These are phyloP conservation scores for Scolanthus callimorphus DNA, from an alignment of 92 coral and sea anemone genomes.

Conservation along the genomic window DNA sequence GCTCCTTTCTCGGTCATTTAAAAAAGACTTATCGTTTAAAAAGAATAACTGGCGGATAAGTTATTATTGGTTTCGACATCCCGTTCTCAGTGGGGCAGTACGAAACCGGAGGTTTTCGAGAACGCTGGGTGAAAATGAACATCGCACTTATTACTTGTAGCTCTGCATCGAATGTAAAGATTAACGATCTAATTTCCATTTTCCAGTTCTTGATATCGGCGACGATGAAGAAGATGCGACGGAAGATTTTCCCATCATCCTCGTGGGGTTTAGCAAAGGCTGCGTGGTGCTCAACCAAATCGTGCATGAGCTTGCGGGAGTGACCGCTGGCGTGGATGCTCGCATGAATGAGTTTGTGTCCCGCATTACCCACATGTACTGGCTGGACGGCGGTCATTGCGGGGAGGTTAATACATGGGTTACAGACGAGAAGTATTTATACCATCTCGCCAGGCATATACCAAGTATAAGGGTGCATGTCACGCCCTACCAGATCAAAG, in stretches of 20 bases:
- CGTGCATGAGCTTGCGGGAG: slow-evolving; percentile 72
- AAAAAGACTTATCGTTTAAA: too few species aligned
- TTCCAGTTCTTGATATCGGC: slow-evolving; percentile 66
- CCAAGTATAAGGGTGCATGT: slow-evolving; percentile 88
- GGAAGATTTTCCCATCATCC: slow-evolving; percentile 79
- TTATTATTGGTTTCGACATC: too few species aligned
- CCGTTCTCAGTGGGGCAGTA: too few species aligned
- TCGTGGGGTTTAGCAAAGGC: slow-evolving; percentile 97
- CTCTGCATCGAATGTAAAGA: too few species aligned
- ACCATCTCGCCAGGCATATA: slow-evolving; percentile 68
- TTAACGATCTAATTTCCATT: too few species aligned
- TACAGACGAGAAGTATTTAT: slow-evolving; percentile 88
- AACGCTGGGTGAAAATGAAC: too few species aligned
- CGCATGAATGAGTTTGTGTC: slow-evolving; percentile 64
- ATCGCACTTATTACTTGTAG: too few species aligned
- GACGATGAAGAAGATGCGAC: slow-evolving; percentile 86
- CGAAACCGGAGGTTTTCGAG: too few species aligned
- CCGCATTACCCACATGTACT: slow-evolving; percentile 84
- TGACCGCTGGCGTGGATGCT: slow-evolving; percentile 61
- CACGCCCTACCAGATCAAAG: slow-evolving; percentile 95
- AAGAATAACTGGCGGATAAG: too few species aligned
- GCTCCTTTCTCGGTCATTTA: too few species aligned
- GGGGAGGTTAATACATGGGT: slow-evolving; percentile 98
- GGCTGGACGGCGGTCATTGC: slow-evolving; percentile 98
- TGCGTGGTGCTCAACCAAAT: slow-evolving; percentile 94